Base-by-base conservation (phyloP, 2,888 invertebrate species). In the Platycheirus albimanus region DNA sequence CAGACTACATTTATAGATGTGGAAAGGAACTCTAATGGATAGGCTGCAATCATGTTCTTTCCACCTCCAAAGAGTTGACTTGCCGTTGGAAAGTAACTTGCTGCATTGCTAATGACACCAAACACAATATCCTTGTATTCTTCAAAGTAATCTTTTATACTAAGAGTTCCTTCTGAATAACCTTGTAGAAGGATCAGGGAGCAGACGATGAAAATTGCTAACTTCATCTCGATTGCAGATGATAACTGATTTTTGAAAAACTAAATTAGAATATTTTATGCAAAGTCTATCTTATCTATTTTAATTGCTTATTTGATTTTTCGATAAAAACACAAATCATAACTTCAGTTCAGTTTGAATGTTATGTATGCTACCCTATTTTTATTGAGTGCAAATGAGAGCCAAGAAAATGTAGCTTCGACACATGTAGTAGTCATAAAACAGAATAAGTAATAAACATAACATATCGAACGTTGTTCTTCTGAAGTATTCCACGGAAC, bases 21-120 rank as follows among this genome's bases (percentile, higher is more conserved):
- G 7, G 89, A 88, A 1, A 87, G 87, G 81, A 87, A 86, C 49
- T 90, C 89, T 30, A 90, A 88, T 4, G 90, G 90, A 85, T 89
- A 88, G 4, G 90, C 90, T 24, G 87, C 90, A n/a, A 90, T 33
- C 0, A 89, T 11, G 38, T 90, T 88, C 52, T 90, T 90, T 54
- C 88, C 86, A 0, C 85, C 52, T 4, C 88, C 87, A 24, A 90
- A 87, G 2, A 90, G 63, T 1, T 84, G 86, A 13, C 86, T 61
- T 4, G 85, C 85, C n/a, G 79, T 51, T 63, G 86, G 86, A 7
- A 86, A 24, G 2, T 66, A 52, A 13, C 66, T 81, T 3, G 70
- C 77, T n/a, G 76, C 79, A 41, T 85, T 85, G n/a, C 86, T 86
- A 5, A 85, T 85, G 0, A 89, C 70, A 13, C 87, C 87, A 11